Conservation (phyloP, 2,797 vertebrate genomes). For the Arnoldichthys spilopterus region DNA sequence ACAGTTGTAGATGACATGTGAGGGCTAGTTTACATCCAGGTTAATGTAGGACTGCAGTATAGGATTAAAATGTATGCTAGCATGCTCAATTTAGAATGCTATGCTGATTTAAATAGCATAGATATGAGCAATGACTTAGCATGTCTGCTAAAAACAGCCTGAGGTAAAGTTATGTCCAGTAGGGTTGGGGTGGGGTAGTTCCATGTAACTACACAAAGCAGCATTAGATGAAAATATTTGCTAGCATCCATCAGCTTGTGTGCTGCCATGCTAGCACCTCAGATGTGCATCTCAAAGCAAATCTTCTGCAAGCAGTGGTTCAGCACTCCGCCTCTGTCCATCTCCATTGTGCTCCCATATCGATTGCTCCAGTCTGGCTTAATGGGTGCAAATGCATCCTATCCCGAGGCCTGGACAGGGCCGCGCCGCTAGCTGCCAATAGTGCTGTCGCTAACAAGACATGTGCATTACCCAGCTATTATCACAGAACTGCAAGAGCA, state of each 20-base stretch:
- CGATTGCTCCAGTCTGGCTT: slow-evolving; percentile 39
- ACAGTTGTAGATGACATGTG: no score
- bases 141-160: neutral
- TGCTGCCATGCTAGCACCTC: neutral
- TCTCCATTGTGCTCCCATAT: slow-evolving; percentile 40
- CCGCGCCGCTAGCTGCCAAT: slow-evolving; percentile 7
- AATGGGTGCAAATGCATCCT: slow-evolving; percentile 46
- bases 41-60: no score
- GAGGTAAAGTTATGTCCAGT: neutral
- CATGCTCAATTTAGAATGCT: no score
- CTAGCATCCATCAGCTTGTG: slow-evolving; percentile 13
- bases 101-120: no score
- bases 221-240: neutral
- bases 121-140: no score
- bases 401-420: slow-evolving; percentile 23
- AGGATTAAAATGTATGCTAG: no score
- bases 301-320: neutral
- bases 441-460: slow-evolving; percentile 36
- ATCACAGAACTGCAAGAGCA: slow-evolving; percentile 1
- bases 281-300: slow-evolving; percentile 28
- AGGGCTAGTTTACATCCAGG: no score
- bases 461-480: slow-evolving; percentile 43
- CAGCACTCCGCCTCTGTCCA: slow-evolving; percentile 6
- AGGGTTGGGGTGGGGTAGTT: neutral
- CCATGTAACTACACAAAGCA: neutral